phyloP scores from a whole-genome alignment of 2,888 invertebrate species.

The Bellardia pandia region DNA sequence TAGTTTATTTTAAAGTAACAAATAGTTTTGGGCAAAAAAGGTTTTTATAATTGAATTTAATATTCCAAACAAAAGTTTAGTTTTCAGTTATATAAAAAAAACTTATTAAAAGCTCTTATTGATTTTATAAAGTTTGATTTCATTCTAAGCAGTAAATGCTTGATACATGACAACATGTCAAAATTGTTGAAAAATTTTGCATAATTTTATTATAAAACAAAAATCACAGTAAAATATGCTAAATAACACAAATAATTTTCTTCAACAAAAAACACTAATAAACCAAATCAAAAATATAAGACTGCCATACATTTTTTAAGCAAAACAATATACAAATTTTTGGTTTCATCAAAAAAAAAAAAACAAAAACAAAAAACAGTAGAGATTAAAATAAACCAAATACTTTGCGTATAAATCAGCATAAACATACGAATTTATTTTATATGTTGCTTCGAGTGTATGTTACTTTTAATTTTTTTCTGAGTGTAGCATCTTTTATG shows the following conservation, averaged over 20 bases:
- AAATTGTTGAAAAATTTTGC: conserved; percentile 49
- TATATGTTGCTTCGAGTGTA: conserved; percentile 13
- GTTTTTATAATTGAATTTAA: conserved; percentile 63
- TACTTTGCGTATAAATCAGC: conserved; percentile 32
- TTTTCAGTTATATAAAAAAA: not conserved
- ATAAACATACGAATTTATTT: conserved; percentile 18
- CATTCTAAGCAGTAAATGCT: conserved; percentile 41
- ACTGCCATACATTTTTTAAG: conserved; percentile 10
- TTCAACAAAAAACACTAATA: not conserved
- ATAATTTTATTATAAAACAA: conserved; percentile 39
- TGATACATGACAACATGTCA: conserved; percentile 66
- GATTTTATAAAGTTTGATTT: conserved; percentile 16
- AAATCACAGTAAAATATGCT: conserved; percentile 59
- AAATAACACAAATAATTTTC: conserved; percentile 48
- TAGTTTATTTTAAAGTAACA: conserved; percentile 66
- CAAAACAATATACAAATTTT: conserved; percentile 27
- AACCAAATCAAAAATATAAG: conserved; percentile 3
- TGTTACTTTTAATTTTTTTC: not conserved
- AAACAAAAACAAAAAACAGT: not conserved
- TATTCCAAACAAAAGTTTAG: conserved; percentile 24
- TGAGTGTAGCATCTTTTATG: conserved; percentile 26
- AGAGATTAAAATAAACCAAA: not conserved
- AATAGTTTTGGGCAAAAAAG: conserved; percentile 23
- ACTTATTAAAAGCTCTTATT: conserved; percentile 14
- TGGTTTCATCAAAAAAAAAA: not conserved